A percentile compares a stretch with the other conserved stretches of the same genome.
phyloP scores from a whole-genome alignment of 2,888 invertebrate genomes.

The Venusia cambrica region DNA sequence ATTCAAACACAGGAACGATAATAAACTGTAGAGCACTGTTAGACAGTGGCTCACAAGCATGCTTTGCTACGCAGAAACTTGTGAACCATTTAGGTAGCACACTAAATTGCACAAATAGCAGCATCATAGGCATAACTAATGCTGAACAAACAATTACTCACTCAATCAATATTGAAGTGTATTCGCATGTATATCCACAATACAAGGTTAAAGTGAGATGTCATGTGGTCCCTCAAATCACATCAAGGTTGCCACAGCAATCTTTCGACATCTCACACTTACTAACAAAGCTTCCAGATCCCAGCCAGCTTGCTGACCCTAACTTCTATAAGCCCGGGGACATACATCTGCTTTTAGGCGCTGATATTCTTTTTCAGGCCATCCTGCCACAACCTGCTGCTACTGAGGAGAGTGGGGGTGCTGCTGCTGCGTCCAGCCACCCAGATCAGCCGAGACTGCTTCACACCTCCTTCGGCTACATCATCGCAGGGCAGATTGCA shows the following conservation, averaged over 20 bases:
- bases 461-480: constrained; percentile 3
- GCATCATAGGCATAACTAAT: constrained; percentile 1
- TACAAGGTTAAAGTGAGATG: constrained; percentile 1
- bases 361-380: constrained; percentile 18
- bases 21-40: constrained; percentile 1
- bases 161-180: constrained; percentile 1
- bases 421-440: not conserved
- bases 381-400: constrained; percentile 6
- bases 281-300: not conserved
- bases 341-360: constrained; percentile 14
- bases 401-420: constrained; percentile 1
- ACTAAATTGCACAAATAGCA: not conserved
- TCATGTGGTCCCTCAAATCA: constrained; percentile 8
- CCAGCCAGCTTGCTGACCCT: constrained; percentile 6
- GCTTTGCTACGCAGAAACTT: constrained; percentile 1
- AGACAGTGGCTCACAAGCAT: constrained; percentile 5
- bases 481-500: not conserved
- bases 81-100: not conserved
- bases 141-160: constrained; percentile 1
- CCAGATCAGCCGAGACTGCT: constrained; percentile 3
- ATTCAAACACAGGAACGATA: not conserved
- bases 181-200: constrained; percentile 1
- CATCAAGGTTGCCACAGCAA: constrained; percentile 12
- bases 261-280: constrained; percentile 5
- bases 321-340: constrained; percentile 4